Conservation (phyloP, 2,113 vertebrate genomes). For the Machaerirhynchus nigripectus region DNA sequence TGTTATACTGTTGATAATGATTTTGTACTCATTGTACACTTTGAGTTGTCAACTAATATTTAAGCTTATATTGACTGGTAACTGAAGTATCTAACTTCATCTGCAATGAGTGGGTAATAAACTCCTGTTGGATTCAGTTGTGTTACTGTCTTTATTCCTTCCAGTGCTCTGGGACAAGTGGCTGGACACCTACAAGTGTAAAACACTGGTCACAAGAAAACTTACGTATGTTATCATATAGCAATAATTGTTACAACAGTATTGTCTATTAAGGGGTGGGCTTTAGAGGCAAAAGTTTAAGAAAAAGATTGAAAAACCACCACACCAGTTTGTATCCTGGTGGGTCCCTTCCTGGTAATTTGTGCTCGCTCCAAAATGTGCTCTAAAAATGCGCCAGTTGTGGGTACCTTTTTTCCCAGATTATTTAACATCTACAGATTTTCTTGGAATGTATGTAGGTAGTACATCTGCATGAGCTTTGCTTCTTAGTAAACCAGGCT, state of each 20-base stretch:
- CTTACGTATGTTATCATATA: neutral
- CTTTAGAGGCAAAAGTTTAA: neutral
- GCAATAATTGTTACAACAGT: neutral
- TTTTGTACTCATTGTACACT: slow-evolving; percentile 26
- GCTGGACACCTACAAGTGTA: neutral
- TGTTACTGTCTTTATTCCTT: neutral
- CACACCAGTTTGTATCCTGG: neutral
- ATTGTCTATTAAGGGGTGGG: neutral
- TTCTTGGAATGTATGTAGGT: neutral
- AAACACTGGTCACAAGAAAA: neutral
- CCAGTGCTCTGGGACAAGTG: neutral
- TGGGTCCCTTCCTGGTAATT: neutral
- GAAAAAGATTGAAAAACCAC: neutral
- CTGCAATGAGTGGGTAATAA: slow-evolving; percentile 52
- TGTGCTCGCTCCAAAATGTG: neutral
- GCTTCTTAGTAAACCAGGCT: neutral
- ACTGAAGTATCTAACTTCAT: slow-evolving; percentile 40
- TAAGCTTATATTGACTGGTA: neutral
- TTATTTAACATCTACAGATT: neutral
- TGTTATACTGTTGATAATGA: neutral
- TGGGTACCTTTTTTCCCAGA: neutral
- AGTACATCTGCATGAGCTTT: neutral
- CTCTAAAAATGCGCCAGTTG: neutral
- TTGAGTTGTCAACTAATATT: slow-evolving; percentile 45
- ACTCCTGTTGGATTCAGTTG: slow-evolving; percentile 22